Evolutionary conservation across 2,797 vertebrate genomes (phyloP).

Genomic region (Sphenodon punctatus): DNA sequence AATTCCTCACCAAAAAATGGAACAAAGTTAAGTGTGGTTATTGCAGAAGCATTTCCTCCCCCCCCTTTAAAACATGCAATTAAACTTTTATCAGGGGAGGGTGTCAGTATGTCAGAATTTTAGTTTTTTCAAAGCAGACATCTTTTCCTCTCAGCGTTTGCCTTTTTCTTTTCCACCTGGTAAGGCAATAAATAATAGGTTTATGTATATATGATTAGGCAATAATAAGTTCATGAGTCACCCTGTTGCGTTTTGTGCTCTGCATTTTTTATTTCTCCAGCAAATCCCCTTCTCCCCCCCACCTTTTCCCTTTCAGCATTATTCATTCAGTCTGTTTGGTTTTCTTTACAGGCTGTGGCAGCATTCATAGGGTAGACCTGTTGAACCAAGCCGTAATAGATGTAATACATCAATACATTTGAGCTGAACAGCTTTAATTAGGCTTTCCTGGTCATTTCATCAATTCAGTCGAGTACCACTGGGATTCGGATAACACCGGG

Average conservation of each 20-base stretch:
- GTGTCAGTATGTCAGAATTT: background rate
- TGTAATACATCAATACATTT: slow-evolving; percentile 99
- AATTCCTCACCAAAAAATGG: background rate
- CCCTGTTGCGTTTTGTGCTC: slow-evolving; percentile 70
- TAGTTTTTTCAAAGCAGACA: background rate
- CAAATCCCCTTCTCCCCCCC: no score
- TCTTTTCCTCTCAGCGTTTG: background rate
- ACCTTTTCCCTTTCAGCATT: slow-evolving; percentile 78
- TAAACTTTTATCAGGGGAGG: background rate
- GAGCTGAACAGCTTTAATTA: slow-evolving; percentile 99
- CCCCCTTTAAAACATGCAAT: background rate
- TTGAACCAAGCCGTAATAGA: slow-evolving; percentile 95
- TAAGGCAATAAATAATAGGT: slow-evolving; percentile 24
- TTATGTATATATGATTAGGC: background rate
- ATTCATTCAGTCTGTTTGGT: slow-evolving; percentile 95
- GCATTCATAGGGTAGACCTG: slow-evolving; percentile 88
- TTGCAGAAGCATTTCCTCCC: background rate
- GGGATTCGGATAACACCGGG: slow-evolving; percentile 86
- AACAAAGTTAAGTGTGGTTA: background rate
- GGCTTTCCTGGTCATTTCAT: slow-evolving; percentile 96
- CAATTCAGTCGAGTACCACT: slow-evolving; percentile 84
- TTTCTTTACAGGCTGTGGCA: slow-evolving; percentile 87
- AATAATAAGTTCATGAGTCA: slow-evolving; percentile 33
- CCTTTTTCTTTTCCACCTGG: background rate
- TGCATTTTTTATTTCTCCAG: slow-evolving; percentile 63